These are phyloP conservation scores for Sinocyclocheilus anshuiensis DNA, from an alignment of 2,113 vertebrate genomes.

Conservation along the genomic window DNA sequence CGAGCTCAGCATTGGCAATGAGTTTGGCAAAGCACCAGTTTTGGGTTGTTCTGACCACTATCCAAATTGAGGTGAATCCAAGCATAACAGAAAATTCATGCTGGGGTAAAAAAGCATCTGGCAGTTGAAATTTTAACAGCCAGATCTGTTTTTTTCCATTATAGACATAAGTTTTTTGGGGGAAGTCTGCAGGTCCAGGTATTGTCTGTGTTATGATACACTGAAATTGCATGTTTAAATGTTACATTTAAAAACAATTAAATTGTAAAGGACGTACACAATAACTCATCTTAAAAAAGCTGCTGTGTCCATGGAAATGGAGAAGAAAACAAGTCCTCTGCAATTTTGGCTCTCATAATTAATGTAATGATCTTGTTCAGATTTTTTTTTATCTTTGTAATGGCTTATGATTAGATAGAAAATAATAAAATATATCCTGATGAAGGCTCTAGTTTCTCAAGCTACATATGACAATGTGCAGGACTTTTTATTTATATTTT, in stretches of 20 bases:
- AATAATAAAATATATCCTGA: background rate
- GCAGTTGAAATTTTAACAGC: conserved; percentile 46
- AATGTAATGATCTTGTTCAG: background rate
- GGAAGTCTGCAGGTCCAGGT: conserved; percentile 38
- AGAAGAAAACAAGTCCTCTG: background rate
- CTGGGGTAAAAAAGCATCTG: conserved; percentile 40
- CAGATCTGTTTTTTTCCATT: conserved; percentile 14
- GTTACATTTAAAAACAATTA: background rate
- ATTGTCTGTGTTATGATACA: conserved; percentile 38
- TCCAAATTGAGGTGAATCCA: conserved; percentile 54
- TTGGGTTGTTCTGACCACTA: conserved; percentile 64
- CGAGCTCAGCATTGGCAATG: conserved; percentile 15
- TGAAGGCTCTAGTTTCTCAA: background rate
- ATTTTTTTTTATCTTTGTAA: background rate
- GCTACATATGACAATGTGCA: background rate
- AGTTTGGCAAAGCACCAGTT: conserved; percentile 26
- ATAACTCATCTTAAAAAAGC: background rate
- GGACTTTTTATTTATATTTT: background rate
- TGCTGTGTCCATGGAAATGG: background rate
- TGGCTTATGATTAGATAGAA: background rate
- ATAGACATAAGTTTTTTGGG: conserved; percentile 40
- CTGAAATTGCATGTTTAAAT: conserved; percentile 31
- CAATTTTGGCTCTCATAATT: background rate
- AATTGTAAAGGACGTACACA: background rate
- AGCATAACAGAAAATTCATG: conserved; percentile 35